Evolutionary conservation across 2,888 invertebrate genomes (phyloP), one percentile per base, ranked within the genome.

Genomic region (Microctonus hyperodae): DNA sequence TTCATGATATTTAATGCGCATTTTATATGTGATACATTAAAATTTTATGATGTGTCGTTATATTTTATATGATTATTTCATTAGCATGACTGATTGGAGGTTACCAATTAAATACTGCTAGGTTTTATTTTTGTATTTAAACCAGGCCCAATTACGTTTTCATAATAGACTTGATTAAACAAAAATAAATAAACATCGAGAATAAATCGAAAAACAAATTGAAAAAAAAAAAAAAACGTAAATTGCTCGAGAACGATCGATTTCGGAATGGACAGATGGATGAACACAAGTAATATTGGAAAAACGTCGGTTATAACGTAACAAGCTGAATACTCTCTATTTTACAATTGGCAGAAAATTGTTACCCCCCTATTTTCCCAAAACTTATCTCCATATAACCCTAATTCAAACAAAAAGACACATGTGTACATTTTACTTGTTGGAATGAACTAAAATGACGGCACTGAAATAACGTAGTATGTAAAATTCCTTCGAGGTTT

Each of bases 221-320:
- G 25, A 28, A 7, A n/a, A 6, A 10, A n/a, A 28, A 59, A 51
- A 51, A 51, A 31, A 37, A n/a, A n/a, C 22, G 65, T 7, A 35
- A 55, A 65, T 60, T 65, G 65, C 16, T 31, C 25, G 60, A 22
- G 23, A 16, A 28, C 25, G 55, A 55, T 65, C 51, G 37, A 33
- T 62, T 51, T 51, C 33, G n/a, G 51, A 51, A 62, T 53, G 25
- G 37, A 65, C 60, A 60, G 53, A 53, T 60, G 58, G 58, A 53
- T 59, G 37, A 60, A 44, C 16, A 53, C 44, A 40, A 37, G 40
- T 50, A 28, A 59, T 33, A 60, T 60, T 60, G 40, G 40, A 60
- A 56, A 28, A 56, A 25, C 55, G 63, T 59, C 40, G 58, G 44
- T n/a, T 51, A 44, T 13, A 51, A 44, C 22, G 20, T 53, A 58